Evolutionary conservation across 2,888 invertebrate genomes (phyloP), one percentile per base, ranked within the genome.

Genomic region (Anorthoa munda): DNA sequence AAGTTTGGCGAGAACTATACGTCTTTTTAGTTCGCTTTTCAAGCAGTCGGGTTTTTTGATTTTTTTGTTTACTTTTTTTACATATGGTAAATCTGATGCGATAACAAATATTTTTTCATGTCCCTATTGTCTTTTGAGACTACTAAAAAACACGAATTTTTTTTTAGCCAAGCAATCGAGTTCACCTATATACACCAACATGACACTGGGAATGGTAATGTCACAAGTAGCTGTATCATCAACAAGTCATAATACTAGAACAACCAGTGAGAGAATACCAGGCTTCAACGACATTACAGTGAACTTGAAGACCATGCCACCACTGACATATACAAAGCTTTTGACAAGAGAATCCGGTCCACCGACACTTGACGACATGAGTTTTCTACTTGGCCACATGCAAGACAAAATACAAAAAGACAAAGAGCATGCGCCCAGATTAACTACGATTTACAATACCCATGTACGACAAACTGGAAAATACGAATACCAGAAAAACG

Each of bases 221-320:
- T 39, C 39, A 39, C 39, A 39, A 39, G 1, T 15, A 45, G 5
- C n/a, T n/a, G 0, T 7, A 4, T 0, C 9, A 21, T 7, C 64
- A 12, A 17, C 4, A 26, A n/a, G 1, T n/a, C 1, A 3, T 13
- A 13, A n/a, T 26, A 26, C 17, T 18, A 4, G 17, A 39, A 4
- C 4, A 13, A 53, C 3, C 3, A 64, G 46, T 0, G 23, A 13
- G 26, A 55, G 5, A 21, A 9, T 51, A 39, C 79, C 67, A 48
- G 13, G 58, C 7, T 18, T 5, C 18, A 82, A 82, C 18, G 31
- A 79, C 3, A 75, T 76, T 39, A 75, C 66, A 0, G 80, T 79
- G 0, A 82, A 82, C 26, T 17, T 83, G 0, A 82, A 79, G 48
- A 79, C 67, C 0, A 3, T 75, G 18, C 45, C 2, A 0, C 15